Conservation (phyloP, 2,113 vertebrate species). For the Stomatorhinus ivindoensis region DNA sequence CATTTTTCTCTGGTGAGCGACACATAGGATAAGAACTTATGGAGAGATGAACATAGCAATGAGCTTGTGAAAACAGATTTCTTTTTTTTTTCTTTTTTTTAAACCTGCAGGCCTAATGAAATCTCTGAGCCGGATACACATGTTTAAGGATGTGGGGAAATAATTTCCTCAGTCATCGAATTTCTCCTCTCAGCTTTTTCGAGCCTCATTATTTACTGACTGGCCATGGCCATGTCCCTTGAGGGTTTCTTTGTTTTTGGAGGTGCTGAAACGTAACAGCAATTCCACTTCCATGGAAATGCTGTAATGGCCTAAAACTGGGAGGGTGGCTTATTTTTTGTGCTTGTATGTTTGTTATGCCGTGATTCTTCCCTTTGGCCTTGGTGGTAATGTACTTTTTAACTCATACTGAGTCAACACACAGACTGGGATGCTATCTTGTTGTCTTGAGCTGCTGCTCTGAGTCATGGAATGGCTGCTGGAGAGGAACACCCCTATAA, state of each 20-base stretch:
- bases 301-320: neutral
- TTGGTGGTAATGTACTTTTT: neutral
- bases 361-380: neutral
- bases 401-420: neutral
- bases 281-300: neutral
- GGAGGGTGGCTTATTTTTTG: neutral
- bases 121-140: neutral
- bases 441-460: neutral
- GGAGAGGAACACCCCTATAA: neutral
- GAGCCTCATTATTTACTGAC: slow-evolving; percentile 4
- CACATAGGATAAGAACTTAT: neutral
- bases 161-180: neutral
- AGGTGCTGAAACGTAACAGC: neutral
- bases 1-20: neutral
- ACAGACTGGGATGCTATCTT: neutral
- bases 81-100: neutral
- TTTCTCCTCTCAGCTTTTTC: neutral
- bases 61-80: neutral
- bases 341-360: neutral
- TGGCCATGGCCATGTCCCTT: neutral
- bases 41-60: neutral
- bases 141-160: neutral
- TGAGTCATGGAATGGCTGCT: neutral
- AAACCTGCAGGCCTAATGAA: neutral
- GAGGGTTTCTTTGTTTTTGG: slow-evolving; percentile 1